A percentile compares a stretch with the other conserved stretches of the same genome.
phyloP scores from a whole-genome alignment of 1,140 invertebrate genomes.

The Philaenus spumarius region DNA sequence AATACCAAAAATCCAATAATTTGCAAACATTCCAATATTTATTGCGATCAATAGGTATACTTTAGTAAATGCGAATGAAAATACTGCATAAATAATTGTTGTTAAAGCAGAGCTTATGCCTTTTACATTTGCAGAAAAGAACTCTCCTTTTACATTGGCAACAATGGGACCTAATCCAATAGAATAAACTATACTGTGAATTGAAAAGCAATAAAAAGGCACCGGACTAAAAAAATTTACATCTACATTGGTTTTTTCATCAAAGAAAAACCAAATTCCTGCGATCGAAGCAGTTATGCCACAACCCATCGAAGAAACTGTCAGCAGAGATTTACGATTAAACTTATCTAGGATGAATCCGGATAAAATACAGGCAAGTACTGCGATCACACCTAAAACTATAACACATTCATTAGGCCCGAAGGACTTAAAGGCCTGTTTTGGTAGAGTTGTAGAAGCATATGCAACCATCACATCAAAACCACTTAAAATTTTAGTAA shows the following conservation, averaged over 20 bases:
- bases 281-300: slow-evolving; percentile 16
- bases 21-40: slow-evolving; percentile 55
- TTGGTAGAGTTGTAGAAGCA: slow-evolving; percentile 27
- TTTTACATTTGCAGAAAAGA: slow-evolving; percentile 23
- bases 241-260: slow-evolving; percentile 39
- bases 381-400: slow-evolving; percentile 22
- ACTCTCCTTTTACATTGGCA: slow-evolving; percentile 24
- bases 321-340: slow-evolving; percentile 42
- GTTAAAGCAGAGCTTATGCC: slow-evolving; percentile 20
- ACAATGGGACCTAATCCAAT: slow-evolving; percentile 23
- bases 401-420: slow-evolving; percentile 23
- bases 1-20: slow-evolving; percentile 74
- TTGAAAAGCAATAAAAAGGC: slow-evolving; percentile 18
- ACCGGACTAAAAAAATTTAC: slow-evolving; percentile 9
- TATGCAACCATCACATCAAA: slow-evolving; percentile 29
- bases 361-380: slow-evolving; percentile 25
- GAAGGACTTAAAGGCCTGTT: slow-evolving; percentile 17
- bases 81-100: slow-evolving; percentile 18
- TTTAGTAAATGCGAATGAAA: slow-evolving; percentile 60
- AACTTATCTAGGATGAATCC: slow-evolving; percentile 37
- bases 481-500: slow-evolving; percentile 26
- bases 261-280: slow-evolving; percentile 22
- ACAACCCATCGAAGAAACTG: slow-evolving; percentile 38
- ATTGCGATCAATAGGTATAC: slow-evolving; percentile 55
- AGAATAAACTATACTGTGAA: slow-evolving; percentile 21